Conservation (phyloP, 2,888 invertebrate species). For the Heteromyza rotundicornis region DNA sequence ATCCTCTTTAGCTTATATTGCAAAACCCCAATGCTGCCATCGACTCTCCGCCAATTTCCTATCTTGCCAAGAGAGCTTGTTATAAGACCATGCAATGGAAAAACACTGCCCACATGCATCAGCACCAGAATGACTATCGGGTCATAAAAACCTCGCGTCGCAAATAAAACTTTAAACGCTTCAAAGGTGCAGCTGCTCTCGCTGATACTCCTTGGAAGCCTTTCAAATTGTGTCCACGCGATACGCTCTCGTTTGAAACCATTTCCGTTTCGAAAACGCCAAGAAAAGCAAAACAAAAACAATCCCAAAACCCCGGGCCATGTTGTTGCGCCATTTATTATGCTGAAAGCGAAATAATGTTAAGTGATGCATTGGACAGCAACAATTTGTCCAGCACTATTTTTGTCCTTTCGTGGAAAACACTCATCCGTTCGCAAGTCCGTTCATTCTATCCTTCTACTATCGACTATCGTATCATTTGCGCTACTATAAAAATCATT, state of each 20-base stretch:
- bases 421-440: background rate
- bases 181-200: background rate
- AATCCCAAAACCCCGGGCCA: background rate
- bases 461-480: too few relatives aligned
- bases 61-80: background rate
- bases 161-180: background rate
- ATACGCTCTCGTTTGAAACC: background rate
- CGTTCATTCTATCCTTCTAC: too few relatives aligned
- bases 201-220: background rate
- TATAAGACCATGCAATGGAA: too few relatives aligned
- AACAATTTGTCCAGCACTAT: conserved; percentile 13
- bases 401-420: background rate
- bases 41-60: background rate
- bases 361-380: conserved; percentile 9
- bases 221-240: too few relatives aligned
- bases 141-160: background rate
- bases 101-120: background rate
- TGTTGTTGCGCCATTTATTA: background rate
- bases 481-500: conserved; percentile 16
- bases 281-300: background rate
- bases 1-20: background rate
- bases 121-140: background rate
- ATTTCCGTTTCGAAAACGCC: background rate
- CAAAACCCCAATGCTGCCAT: background rate
- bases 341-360: conserved; percentile 4